Base-by-base conservation (phyloP, 2,888 invertebrate genomes). In the Pristionchus exspectatus region DNA sequence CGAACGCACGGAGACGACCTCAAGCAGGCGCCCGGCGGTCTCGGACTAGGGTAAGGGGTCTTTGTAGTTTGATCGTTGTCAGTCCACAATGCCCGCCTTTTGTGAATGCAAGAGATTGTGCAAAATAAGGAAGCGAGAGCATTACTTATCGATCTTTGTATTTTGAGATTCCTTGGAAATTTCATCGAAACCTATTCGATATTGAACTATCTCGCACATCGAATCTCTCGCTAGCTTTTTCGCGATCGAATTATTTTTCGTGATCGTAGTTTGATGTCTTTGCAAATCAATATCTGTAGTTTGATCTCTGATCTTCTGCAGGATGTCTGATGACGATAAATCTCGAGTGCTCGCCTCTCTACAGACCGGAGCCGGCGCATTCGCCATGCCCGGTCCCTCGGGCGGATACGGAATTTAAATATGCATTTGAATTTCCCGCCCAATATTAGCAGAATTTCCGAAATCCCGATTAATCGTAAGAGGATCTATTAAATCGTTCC, bases 1-100 rank as follows among this genome's bases (percentile, higher is more conserved):
- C 90, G 91, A 90, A 54, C 69, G 18, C 90, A 91, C 14, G 91
- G 83, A 5, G 91, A 90, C 4, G 91, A 90, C 7, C 86, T 90
- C 27, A 87, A 88, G 85, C 50, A 30, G 18, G 3, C 87, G 9
- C 18, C 38, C 5, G 44, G 21, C 4, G 44, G 87, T 2, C 30
- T 87, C 2, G 87, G 69, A 18, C 21, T 86, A 16, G 44, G 66
- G 66, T 87, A 9, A 59, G 44, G 44, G 69, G 69, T 87, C 44
- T 87, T 86, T 86, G n/a, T n/a, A n/a, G n/a, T n/a, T n/a, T n/a
- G n/a, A n/a, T n/a, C n/a, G n/a, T n/a, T n/a, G n/a, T n/a, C n/a
- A n/a, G n/a, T n/a, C n/a, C n/a, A n/a, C n/a, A n/a, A n/a, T n/a
- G n/a, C n/a, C n/a, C n/a, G n/a, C n/a, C n/a, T n/a, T n/a, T n/a